phyloP scores from a whole-genome alignment of 2,888 invertebrate species.

The Ormyrus nitidulus region DNA sequence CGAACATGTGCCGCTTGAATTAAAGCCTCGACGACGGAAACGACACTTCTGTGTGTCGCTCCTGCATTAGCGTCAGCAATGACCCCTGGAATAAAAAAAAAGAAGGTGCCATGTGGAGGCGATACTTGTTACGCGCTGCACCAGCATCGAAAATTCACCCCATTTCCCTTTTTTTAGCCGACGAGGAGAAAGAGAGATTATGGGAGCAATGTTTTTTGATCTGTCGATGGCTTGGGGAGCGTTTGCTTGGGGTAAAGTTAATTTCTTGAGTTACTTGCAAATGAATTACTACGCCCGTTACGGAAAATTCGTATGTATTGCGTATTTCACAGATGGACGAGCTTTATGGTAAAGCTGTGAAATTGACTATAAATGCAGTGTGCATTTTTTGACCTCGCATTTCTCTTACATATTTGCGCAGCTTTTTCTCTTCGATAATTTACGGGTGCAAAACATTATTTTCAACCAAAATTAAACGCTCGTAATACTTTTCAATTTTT shows the following conservation, averaged over 20 bases:
- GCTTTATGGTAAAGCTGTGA: background rate
- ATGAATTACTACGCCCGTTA: slow-evolving; percentile 24
- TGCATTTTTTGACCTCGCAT: no score
- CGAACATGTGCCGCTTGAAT: slow-evolving; percentile 34
- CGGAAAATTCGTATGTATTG: slow-evolving; percentile 10
- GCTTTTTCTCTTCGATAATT: no score
- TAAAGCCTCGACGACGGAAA: slow-evolving; percentile 7
- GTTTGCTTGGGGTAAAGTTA: slow-evolving; percentile 15
- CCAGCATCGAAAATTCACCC: slow-evolving; percentile 20
- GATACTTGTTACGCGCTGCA: slow-evolving; percentile 19
- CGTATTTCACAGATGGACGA: background rate
- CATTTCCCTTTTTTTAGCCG: slow-evolving; percentile 4
- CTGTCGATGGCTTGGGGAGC: slow-evolving; percentile 5
- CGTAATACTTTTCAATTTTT: no score
- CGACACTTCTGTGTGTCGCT: slow-evolving; percentile 10
- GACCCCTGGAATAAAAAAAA: slow-evolving; percentile 28
- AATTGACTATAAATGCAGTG: background rate
- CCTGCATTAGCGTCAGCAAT: slow-evolving; percentile 12
- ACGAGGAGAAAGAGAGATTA: slow-evolving; percentile 22
- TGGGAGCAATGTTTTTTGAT: slow-evolving; percentile 41
- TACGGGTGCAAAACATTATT: no score
- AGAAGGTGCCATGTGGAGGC: background rate
- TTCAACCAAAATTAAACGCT: no score
- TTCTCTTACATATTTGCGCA: no score
- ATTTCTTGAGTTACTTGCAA: slow-evolving; percentile 41